Percentiles rank a stretch among this genome's conserved stretches.
phyloP scores from a whole-genome alignment of 2,113 vertebrate species.

The Epinephelus moara region DNA sequence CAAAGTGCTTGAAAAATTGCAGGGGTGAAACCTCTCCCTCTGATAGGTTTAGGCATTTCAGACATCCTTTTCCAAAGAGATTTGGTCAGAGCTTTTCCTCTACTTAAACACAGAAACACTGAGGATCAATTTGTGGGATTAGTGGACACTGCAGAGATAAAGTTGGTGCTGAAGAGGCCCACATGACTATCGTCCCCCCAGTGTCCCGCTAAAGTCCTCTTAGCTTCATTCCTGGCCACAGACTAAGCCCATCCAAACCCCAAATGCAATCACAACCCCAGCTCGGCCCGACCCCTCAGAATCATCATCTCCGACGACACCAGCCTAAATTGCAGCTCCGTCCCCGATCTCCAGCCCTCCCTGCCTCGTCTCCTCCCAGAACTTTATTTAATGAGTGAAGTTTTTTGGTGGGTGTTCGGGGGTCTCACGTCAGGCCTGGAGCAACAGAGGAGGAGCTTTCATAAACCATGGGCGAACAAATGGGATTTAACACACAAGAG shows the following conservation, averaged over 20 bases:
- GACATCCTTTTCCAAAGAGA: constrained; percentile 71
- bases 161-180: constrained; percentile 70
- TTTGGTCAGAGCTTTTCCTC: constrained; percentile 52
- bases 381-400: constrained; percentile 84
- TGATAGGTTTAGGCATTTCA: constrained; percentile 74
- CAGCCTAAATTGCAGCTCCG: constrained; percentile 51
- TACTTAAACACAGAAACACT: constrained; percentile 69
- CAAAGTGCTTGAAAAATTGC: constrained; percentile 55
- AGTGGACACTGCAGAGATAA: constrained; percentile 73
- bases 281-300: constrained; percentile 53
- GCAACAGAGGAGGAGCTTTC: constrained; percentile 87
- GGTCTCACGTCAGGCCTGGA: constrained; percentile 82
- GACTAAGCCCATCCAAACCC: constrained; percentile 71
- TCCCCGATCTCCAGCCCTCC: constrained; percentile 64
- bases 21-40: constrained; percentile 58
- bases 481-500: constrained; percentile 95
- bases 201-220: constrained; percentile 73
- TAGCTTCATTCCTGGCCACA: constrained; percentile 65
- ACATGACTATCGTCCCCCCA: constrained; percentile 53
- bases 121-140: constrained; percentile 78
- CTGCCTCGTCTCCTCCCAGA: constrained; percentile 71
- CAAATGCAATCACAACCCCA: constrained; percentile 69
- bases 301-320: constrained; percentile 61
- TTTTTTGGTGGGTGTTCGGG: constrained; percentile 80
- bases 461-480: constrained; percentile 91